Conservation (phyloP, 2,888 invertebrate genomes). For the Apoda limacodes region DNA sequence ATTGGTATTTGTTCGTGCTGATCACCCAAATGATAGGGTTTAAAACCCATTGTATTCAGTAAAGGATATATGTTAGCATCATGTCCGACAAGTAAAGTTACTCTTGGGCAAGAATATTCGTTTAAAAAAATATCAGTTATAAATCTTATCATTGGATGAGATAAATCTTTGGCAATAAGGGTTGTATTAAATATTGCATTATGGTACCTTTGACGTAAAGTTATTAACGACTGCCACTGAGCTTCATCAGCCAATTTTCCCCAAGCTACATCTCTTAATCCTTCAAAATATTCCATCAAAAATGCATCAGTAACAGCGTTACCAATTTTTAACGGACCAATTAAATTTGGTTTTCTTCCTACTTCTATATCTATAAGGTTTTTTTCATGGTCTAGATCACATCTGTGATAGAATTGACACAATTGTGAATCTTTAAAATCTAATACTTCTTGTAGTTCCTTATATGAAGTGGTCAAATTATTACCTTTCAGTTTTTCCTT, state of each 20-base stretch:
- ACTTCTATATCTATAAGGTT: slow-evolving; percentile 5
- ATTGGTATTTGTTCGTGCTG: slow-evolving; percentile 44
- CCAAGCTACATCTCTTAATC: slow-evolving; percentile 41
- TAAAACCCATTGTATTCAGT: slow-evolving; percentile 32
- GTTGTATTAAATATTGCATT: slow-evolving; percentile 39
- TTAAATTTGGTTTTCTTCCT: slow-evolving; percentile 34
- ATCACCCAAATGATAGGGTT: slow-evolving; percentile 28
- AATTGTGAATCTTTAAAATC: slow-evolving; percentile 33
- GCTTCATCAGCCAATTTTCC: too few relatives aligned
- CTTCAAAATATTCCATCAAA: slow-evolving; percentile 50
- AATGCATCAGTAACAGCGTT: slow-evolving; percentile 39
- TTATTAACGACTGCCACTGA: too few relatives aligned
- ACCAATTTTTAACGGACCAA: slow-evolving; percentile 33
- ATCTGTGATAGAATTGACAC: slow-evolving; percentile 31
- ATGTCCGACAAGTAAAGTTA: slow-evolving; percentile 41
- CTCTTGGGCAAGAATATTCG: slow-evolving; percentile 22
- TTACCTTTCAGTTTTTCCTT: slow-evolving; percentile 26
- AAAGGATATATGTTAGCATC: slow-evolving; percentile 43
- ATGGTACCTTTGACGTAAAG: too few relatives aligned
- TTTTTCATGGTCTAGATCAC: slow-evolving; percentile 30
- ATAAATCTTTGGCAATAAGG: slow-evolving; percentile 29
- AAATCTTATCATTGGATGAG: slow-evolving; percentile 31
- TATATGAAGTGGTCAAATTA: slow-evolving; percentile 28
- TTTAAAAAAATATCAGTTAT: slow-evolving; percentile 29
- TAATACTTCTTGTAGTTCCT: slow-evolving; percentile 32